Percentiles rank a stretch among this genome's conserved stretches.
Conservation (phyloP, 2,797 vertebrate species). For the Intellagama lesueurii region DNA sequence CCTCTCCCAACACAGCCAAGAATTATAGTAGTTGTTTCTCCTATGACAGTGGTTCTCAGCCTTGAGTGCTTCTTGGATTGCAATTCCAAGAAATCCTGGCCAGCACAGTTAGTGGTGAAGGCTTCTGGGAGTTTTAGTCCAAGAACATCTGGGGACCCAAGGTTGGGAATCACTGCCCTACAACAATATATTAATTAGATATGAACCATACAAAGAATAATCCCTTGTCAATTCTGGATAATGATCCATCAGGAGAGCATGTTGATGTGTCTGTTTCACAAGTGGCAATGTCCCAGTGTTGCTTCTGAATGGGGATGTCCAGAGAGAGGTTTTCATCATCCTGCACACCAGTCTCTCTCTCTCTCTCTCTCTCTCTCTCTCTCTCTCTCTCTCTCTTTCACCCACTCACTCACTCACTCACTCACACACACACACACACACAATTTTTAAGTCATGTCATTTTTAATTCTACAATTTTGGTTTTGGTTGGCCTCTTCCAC, state of each 20-base stretch:
- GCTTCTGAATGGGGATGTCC: slow-evolving; percentile 3
- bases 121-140: too few species aligned
- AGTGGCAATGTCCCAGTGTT: not conserved
- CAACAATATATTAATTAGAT: not conserved
- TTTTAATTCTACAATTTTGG: not conserved
- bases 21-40: not conserved
- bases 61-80: too few species aligned
- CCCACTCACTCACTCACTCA: not conserved
- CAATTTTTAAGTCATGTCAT: slow-evolving; percentile 35
- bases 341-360: slow-evolving; percentile 27
- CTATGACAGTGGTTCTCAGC: too few species aligned
- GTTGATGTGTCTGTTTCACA: not conserved
- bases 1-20: not conserved
- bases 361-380: too few species aligned
- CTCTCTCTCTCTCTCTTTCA: too few species aligned
- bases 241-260: slow-evolving; percentile 21
- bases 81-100: too few species aligned
- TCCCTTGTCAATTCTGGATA: slow-evolving; percentile 17
- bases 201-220: not conserved
- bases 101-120: too few species aligned
- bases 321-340: slow-evolving; percentile 1
- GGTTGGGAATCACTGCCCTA: not conserved
- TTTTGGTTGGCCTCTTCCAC: slow-evolving; percentile 10
- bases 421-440: slow-evolving; percentile 1
- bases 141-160: too few species aligned